Evolutionary conservation across 2,888 invertebrate genomes (phyloP), one percentile per base, ranked within the genome.

Genomic region (Pollenia labialis): DNA sequence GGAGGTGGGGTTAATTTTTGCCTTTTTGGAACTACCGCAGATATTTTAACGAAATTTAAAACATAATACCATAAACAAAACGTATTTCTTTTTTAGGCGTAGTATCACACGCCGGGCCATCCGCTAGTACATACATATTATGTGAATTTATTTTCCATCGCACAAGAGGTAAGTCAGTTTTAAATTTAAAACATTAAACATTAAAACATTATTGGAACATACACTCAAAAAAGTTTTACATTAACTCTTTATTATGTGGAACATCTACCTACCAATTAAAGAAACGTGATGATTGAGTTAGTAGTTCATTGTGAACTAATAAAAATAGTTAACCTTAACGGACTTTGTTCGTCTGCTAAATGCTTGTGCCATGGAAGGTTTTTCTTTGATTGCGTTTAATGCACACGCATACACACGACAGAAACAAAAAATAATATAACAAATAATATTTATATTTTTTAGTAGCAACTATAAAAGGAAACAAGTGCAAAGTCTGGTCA

Each of bases 401-500:
- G 44, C 40, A 52, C 23, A 58, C 44, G n/a, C 56, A 58, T 9
- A 69, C 16, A 71, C 42, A 46, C 42, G 44, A 32, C 16, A 60
- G 14, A 18, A 11, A 54, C 2, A 56, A n/a, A 64, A 54, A 42
- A n/a, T 56, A 56, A 40, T 42, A 18, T 32, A 58, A 58, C 11
- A 66, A 80, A 32, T 6, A 32, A 32, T 32, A 32, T 32, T 32
- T 32, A 32, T 32, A 32, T 6, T 32, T 6, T 6, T 32, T 50
- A 60, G 74, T 40, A 76, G 46, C 52, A 69, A 62, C 14, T 62
- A 81, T 6, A 62, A 74, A 80, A 62, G 68, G 66, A 74, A 84
- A 76, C 80, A 77, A 84, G 87, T 87, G 50, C 87, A 87, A 87
- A 87, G 87, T 87, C 81, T 84, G 72, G 68, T 72, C 76, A 84